Conservation (phyloP, 2,113 vertebrate species). For the Regulus satrapa region DNA sequence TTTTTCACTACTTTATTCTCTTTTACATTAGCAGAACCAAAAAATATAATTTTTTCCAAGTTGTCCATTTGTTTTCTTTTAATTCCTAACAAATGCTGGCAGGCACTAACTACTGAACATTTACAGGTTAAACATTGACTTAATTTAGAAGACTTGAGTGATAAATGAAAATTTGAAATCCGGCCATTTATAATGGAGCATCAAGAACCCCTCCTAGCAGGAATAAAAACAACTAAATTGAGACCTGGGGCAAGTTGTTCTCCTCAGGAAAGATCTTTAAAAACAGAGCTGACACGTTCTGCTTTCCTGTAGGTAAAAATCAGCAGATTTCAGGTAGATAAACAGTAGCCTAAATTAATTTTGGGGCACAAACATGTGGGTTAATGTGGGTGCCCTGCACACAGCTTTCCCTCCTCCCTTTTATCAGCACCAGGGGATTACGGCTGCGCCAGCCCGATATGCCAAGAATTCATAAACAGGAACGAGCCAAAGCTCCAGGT, state of each 20-base stretch:
- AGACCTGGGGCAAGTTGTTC: background rate
- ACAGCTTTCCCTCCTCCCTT: background rate
- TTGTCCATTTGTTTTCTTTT: background rate
- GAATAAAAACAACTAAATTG: background rate
- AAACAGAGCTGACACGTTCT: background rate
- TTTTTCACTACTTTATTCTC: background rate
- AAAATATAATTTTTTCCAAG: fast-evolving
- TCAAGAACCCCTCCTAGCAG: background rate
- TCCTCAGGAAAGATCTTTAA: background rate
- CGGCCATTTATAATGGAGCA: background rate
- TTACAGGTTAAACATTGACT: background rate
- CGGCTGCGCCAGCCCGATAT: background rate
- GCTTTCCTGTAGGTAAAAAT: background rate
- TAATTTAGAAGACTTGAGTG: background rate
- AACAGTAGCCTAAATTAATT: background rate
- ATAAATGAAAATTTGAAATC: background rate
- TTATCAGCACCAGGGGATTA: background rate
- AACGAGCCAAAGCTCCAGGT: background rate
- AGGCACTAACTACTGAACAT: background rate
- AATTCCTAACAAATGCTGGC: background rate
- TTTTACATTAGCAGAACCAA: background rate
- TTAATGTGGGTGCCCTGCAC: background rate
- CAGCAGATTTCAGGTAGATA: background rate
- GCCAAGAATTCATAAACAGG: background rate
- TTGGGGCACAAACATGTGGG: background rate